Evolutionary conservation across 2,113 vertebrate species (phyloP), one percentile per base, ranked within the genome.

Genomic region (Mormyrus iriodes): DNA sequence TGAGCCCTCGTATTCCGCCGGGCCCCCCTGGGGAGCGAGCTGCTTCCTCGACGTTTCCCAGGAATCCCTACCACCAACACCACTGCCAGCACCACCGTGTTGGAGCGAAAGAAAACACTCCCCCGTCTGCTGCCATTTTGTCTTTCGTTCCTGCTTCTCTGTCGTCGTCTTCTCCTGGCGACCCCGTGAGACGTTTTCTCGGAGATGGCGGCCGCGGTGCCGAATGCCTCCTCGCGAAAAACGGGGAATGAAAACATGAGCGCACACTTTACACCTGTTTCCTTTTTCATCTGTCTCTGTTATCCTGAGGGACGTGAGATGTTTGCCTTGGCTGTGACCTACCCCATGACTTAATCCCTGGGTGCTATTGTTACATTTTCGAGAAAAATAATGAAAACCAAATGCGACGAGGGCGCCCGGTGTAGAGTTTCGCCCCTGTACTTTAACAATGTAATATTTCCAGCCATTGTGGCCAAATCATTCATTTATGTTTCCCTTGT

Each of bases 281-380:
- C 93, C 92, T 92, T 92, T 91, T 92, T 92, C 94, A 93, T 95
- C 93, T 90, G 92, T 58, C 95, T 94, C 93, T 94, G 90, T 93
- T 94, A 90, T 92, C 91, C 89, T 91, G 93, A 88, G 91, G 93
- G 91, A 93, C 94, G 93, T 93, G 95, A 95, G 95, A 95, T 95
- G 95, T 96, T 96, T 95, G 93, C 42, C 91, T 95, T 96, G 95
- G 95, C 95, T 44, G 85, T 85, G 88, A 90, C 93, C 92, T 52
- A 90, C 92, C 83, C 90, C 91, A 94, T 96, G 95, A 96, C 95
- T 94, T 94, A 94, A 95, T 95, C 95, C 95, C 94, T 94, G 92
- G 95, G 93, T 94, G 95, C 94, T 93, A 93, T 94, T 94, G 93
- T 94, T 94, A 93, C 91, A 94, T 92, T 92, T 93, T 93, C 89